These are phyloP conservation scores for Lacerta bilineata DNA, from an alignment of 2,797 vertebrate genomes.

Conservation along the genomic window DNA sequence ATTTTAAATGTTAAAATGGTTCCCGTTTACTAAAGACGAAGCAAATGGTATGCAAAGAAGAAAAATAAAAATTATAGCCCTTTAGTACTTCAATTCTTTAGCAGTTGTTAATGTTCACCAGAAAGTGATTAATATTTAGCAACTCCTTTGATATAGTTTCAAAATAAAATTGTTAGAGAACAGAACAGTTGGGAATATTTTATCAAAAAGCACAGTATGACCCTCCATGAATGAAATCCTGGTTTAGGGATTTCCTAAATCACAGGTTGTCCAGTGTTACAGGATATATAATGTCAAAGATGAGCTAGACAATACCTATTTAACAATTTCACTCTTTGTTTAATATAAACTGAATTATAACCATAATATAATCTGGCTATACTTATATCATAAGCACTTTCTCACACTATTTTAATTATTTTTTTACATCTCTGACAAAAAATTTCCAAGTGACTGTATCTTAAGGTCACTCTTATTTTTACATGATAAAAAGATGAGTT, in stretches of 20 bases:
- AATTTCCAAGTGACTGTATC: slow-evolving; percentile 54
- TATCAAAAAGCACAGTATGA: slow-evolving; percentile 48
- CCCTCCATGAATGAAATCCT: slow-evolving; percentile 53
- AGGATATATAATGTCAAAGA: slow-evolving; percentile 33
- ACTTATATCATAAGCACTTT: slow-evolving; percentile 56
- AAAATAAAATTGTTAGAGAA: slow-evolving; percentile 49
- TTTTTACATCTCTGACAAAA: slow-evolving; percentile 54
- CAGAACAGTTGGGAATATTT: slow-evolving; percentile 51
- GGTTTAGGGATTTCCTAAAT: slow-evolving; percentile 49
- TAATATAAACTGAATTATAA: slow-evolving; percentile 45
- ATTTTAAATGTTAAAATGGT: slow-evolving; percentile 52
- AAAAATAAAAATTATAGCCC: slow-evolving; percentile 61
- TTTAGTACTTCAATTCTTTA: slow-evolving; percentile 64
- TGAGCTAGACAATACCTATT: slow-evolving; percentile 37
- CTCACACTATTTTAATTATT: slow-evolving; percentile 38
- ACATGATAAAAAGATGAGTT: slow-evolving; percentile 53
- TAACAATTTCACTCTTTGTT: slow-evolving; percentile 49
- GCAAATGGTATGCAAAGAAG: slow-evolving; percentile 65
- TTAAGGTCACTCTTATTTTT: slow-evolving; percentile 47
- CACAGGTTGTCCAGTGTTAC: slow-evolving; percentile 46
- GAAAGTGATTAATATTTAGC: slow-evolving; percentile 47
- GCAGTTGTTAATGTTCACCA: slow-evolving; percentile 54
- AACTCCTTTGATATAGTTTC: slow-evolving; percentile 53
- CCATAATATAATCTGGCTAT: slow-evolving; percentile 53
- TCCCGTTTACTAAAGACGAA: slow-evolving; percentile 63